phyloP scores from a whole-genome alignment of 2,888 invertebrate genomes.

The Campaea margaritaria region DNA sequence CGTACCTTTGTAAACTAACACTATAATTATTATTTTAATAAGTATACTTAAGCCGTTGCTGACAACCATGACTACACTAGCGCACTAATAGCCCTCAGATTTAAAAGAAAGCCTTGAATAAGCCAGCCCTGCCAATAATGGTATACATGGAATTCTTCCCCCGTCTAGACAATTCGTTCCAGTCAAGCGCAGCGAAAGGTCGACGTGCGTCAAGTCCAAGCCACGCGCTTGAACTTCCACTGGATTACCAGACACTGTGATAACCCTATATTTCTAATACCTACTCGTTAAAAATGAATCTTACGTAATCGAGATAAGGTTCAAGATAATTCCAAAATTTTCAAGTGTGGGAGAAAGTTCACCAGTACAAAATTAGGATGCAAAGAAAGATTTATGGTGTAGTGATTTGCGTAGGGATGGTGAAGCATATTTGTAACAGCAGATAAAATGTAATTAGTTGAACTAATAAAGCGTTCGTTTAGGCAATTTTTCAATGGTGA shows the following conservation, averaged over 20 bases:
- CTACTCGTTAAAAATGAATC: slow-evolving; percentile 36
- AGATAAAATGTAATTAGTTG: slow-evolving; percentile 27
- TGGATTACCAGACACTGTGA: slow-evolving; percentile 52
- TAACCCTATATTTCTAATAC: slow-evolving; percentile 3
- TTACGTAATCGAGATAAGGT: slow-evolving; percentile 32
- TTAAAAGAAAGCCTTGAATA: slow-evolving; percentile 19
- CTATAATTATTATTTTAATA: no score
- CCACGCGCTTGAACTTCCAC: slow-evolving; percentile 69
- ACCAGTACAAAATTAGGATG: slow-evolving; percentile 61
- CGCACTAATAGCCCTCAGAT: slow-evolving; percentile 3
- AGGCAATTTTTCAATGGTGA: slow-evolving; percentile 18
- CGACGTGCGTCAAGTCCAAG: slow-evolving; percentile 71
- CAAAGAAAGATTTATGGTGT: slow-evolving; percentile 63
- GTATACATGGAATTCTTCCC: slow-evolving; percentile 58
- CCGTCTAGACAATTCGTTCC: slow-evolving; percentile 78
- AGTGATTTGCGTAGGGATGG: slow-evolving; percentile 51
- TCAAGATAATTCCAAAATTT: slow-evolving; percentile 12
- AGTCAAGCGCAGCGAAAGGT: slow-evolving; percentile 77
- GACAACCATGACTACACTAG: background rate
- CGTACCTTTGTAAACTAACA: no score
- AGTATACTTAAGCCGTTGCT: background rate
- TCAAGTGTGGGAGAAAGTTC: slow-evolving; percentile 45
- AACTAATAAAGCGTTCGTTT: slow-evolving; percentile 24
- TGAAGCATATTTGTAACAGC: slow-evolving; percentile 31
- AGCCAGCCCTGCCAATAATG: slow-evolving; percentile 43